Evolutionary conservation across 2,797 vertebrate species (phyloP), one percentile per base, ranked within the genome.

Genomic region (Gymnopithys bicolor): DNA sequence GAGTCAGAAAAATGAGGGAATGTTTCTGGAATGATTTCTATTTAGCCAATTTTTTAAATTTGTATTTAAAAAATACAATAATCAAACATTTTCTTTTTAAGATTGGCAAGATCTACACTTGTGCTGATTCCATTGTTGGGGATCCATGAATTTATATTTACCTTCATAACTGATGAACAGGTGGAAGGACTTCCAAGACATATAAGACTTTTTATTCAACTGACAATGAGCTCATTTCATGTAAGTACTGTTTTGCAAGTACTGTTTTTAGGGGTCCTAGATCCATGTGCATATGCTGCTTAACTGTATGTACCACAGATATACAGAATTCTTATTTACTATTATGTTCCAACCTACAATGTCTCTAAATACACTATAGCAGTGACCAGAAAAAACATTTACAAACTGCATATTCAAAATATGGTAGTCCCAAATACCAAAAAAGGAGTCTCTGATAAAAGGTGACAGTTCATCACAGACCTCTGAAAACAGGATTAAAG

Each of bases 181-280:
- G 92, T 99, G 74, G 95, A 98, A 94, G 99, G 98, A 67, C 97
- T 94, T 94, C 96, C 97, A 63, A 99, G 97, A 78, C 98, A 98
- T 3, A 97, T 98, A 58, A 97, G 98, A 76, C 97, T 98, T 97
- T 99, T 99, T 92, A 95, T 99, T 95, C 98, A 99, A 93, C 96
- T 99, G 95, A 98, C 98, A 13, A 97, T 99, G 95, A 98, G 98
- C 95, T 99, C 99, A 10, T 99, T 99, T 93, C 99, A 99, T 88
- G 99, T 99, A 97, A 98, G 97, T 98, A 80, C 43, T 55, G 5
- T 18, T 70, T 52, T 73, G 53, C 32, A 87, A 33, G 11, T 35
- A 21, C 14, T 67, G 9, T 11, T 91, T 89, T 76, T 43, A 67
- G 15, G 13, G 24, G 14, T 78, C 37, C 53, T 1, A 55, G 37